Base-by-base conservation (phyloP, 2,113 vertebrate genomes). In the Carassius carassius region DNA sequence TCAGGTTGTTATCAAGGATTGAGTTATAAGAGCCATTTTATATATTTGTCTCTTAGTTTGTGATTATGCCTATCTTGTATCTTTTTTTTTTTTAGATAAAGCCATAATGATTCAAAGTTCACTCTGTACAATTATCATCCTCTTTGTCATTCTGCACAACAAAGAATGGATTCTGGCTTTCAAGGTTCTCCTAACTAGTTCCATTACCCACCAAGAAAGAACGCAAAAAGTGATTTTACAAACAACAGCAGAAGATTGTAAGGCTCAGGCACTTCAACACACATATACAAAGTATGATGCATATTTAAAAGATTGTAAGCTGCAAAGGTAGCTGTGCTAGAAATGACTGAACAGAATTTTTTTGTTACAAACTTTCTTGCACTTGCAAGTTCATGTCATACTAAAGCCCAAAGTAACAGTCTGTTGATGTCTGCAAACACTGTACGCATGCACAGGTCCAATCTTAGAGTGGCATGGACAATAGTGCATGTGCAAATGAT, bases 191-290 rank as follows among this genome's bases (percentile, higher is more conserved):
- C n/a, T 8, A 9, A 11, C 16, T 8, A 37, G 3, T 4, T 77
- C 79, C 1, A 5, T 76, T 49, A 86, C 56, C 3, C 85, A 86
- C 25, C 56, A 51, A 19, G 17, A 44, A 4, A 86, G 82, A 77
- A 86, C 63, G 0, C 49, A 54, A 12, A 21, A 16, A 13, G 72
- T 62, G 13, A 82, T 86, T 49, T 82, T 78, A 37, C 29, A 82
- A 49, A 69, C 32, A 65, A 70, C 85, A 21, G 29, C 6, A 8
- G n/a, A 47, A 4, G 49, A 77, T 6, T 82, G 75, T 41, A 49
- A 3, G 49, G n/a, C 21, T 5, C 62, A 9, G 56, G 80, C 85
- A 32, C 21, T 60, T 4, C 11, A 23, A 32, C n/a, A n/a, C n/a
- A n/a, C n/a, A n/a, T n/a, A n/a, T n/a, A n/a, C n/a, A n/a, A n/a